Conservation (phyloP, 2,888 invertebrate genomes). For the Phrixothrix hirtus region DNA sequence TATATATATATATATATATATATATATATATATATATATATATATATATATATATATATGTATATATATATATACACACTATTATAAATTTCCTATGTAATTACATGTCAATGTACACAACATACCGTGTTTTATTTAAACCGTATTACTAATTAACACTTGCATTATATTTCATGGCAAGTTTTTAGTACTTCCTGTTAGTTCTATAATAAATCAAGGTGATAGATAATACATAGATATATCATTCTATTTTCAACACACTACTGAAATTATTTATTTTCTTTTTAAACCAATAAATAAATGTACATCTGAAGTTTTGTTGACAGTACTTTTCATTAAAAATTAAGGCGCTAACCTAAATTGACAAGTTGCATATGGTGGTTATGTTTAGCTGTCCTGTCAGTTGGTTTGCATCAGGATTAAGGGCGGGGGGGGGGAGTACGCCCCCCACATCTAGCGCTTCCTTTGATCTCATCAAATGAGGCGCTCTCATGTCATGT, state of each 20-base stretch:
- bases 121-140: no score
- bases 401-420: slow-evolving; percentile 45
- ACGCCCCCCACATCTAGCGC: slow-evolving; percentile 43
- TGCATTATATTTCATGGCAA: no score
- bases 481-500: slow-evolving; percentile 53
- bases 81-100: no score
- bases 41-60: no score
- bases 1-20: no score
- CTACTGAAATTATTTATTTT: slow-evolving; percentile 27
- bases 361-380: slow-evolving; percentile 47
- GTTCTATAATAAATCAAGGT: neutral
- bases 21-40: no score
- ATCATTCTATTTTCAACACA: slow-evolving; percentile 18
- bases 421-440: slow-evolving; percentile 29
- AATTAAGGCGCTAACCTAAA: slow-evolving; percentile 39
- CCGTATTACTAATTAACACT: neutral
- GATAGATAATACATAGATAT: slow-evolving; percentile 6
- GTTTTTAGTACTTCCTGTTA: no score
- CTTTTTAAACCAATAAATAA: slow-evolving; percentile 22
- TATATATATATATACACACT: no score
- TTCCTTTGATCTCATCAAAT: slow-evolving; percentile 53
- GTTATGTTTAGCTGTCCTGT: slow-evolving; percentile 45
- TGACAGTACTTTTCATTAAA: slow-evolving; percentile 34
- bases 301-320: slow-evolving; percentile 24
- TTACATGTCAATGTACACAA: no score